Evolutionary conservation across 1,140 invertebrate species (phyloP), one percentile per base, ranked within the genome.

Genomic region (Dinoponera quadriceps): DNA sequence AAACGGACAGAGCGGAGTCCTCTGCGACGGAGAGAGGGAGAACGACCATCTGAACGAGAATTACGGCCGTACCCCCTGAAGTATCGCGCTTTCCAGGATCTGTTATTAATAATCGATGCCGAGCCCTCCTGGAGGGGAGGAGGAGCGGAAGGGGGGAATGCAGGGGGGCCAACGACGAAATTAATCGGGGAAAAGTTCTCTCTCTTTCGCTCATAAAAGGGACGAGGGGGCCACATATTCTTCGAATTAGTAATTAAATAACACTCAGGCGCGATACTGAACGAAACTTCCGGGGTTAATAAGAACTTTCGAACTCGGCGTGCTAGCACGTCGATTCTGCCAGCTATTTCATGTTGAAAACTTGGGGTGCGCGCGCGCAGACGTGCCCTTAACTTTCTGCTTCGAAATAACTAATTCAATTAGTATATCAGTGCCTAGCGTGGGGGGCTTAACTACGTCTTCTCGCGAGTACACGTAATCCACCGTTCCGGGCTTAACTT

Each of bases 341-440:
- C 73, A 83, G 84, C 86, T 89, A 88, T 89, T 88, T 88, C 88
- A 86, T 77, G 69, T 88, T 88, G 88, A 88, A 89, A 89, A 89
- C 86, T 88, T 89, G 71, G n/a, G n/a, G n/a, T n/a, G n/a, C n/a
- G n/a, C n/a, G n/a, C n/a, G 83, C 69, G 84, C 74, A 88, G 87
- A 89, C 84, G 86, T 84, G 86, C 84, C 84, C 84, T 89, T 86
- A 86, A 89, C 88, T 89, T 89, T 89, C 88, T 59, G 87, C 84
- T 85, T 89, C 88, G 88, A 89, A 89, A 89, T 89, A 89, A 89
- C 88, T 89, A 89, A 89, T 89, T 89, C 88, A 89, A 89, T 89
- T 88, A 89, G 88, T 89, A 86, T 89, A 88, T 89, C 88, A 88
- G 84, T 74, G 81, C 71, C n/a, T 22, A 71, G 66, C 81, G 69